Percentiles rank a stretch among this genome's conserved stretches.
Conservation (phyloP, 2,113 vertebrate species). For the Telmatochromis bifrenatus region DNA sequence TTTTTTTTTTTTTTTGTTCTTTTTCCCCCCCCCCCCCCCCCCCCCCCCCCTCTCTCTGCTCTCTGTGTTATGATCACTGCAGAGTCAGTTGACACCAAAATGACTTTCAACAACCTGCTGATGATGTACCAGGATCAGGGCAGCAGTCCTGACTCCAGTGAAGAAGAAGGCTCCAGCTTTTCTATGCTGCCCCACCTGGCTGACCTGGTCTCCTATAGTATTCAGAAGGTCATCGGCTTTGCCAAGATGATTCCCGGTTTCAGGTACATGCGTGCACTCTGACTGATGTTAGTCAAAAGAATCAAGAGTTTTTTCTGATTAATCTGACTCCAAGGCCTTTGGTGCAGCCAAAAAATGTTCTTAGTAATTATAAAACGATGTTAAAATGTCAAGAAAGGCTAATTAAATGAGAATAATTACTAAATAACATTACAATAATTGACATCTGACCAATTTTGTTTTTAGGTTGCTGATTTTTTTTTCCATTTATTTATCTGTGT, state of each 20-base stretch:
- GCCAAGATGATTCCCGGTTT: constrained; percentile 98
- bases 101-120: constrained; percentile 75
- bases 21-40: too few species aligned
- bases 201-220: constrained; percentile 96
- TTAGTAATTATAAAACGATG: background rate
- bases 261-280: constrained; percentile 71
- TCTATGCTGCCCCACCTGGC: constrained; percentile 94
- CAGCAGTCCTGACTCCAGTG: constrained; percentile 70
- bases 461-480: background rate
- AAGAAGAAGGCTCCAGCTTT: constrained; percentile 70
- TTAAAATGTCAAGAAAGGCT: background rate
- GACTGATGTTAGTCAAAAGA: background rate
- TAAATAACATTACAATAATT: background rate
- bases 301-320: background rate
- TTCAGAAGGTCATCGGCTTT: constrained; percentile 95
- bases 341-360: background rate
- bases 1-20: too few species aligned
- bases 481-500: background rate
- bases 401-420: background rate
- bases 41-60: background rate
- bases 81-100: constrained; percentile 76
- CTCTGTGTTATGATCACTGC: background rate
- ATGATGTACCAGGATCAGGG: constrained; percentile 76
- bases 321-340: background rate
- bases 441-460: background rate